phyloP scores from a whole-genome alignment of 1,140 invertebrate species.

The Pinna nobilis region DNA sequence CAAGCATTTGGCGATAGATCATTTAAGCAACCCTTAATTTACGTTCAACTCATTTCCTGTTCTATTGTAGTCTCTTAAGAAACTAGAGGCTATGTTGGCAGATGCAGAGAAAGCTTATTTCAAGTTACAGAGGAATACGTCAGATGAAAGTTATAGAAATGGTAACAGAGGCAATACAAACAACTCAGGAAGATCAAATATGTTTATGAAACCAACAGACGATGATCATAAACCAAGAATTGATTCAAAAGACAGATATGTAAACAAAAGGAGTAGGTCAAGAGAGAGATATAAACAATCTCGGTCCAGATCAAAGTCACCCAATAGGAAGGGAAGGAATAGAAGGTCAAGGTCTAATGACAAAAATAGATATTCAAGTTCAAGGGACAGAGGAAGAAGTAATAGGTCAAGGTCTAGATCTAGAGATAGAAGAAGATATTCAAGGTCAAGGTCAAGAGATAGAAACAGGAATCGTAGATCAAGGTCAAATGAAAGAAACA shows the following conservation, averaged over 20 bases:
- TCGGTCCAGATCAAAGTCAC: conserved; percentile 29
- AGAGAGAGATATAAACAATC: conserved; percentile 2
- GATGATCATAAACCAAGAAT: conserved; percentile 3
- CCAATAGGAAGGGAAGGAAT: not conserved
- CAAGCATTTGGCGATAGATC: too few species aligned
- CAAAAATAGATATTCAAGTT: conserved; percentile 9
- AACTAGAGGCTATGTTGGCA: conserved; percentile 76
- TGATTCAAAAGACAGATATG: conserved; percentile 7
- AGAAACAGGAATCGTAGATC: not conserved
- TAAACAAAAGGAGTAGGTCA: conserved; percentile 14
- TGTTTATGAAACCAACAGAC: conserved; percentile 26
- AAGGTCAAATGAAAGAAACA: conserved; percentile 9
- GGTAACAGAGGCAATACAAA: conserved; percentile 25
- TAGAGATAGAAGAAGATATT: conserved; percentile 19
- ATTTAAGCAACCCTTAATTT: too few species aligned
- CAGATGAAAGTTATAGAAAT: conserved; percentile 9
- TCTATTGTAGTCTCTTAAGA: conserved; percentile 76
- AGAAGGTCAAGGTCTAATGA: conserved; percentile 27
- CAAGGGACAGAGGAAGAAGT: conserved; percentile 5
- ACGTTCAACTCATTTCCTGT: conserved; percentile 15
- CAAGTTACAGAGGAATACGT: conserved; percentile 6
- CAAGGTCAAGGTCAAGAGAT: not conserved
- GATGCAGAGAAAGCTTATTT: conserved; percentile 61
- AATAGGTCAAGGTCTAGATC: conserved; percentile 27
- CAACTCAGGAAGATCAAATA: conserved; percentile 17